phyloP scores from a whole-genome alignment of 2,888 invertebrate genomes.

The Drosophila fungiperda region DNA sequence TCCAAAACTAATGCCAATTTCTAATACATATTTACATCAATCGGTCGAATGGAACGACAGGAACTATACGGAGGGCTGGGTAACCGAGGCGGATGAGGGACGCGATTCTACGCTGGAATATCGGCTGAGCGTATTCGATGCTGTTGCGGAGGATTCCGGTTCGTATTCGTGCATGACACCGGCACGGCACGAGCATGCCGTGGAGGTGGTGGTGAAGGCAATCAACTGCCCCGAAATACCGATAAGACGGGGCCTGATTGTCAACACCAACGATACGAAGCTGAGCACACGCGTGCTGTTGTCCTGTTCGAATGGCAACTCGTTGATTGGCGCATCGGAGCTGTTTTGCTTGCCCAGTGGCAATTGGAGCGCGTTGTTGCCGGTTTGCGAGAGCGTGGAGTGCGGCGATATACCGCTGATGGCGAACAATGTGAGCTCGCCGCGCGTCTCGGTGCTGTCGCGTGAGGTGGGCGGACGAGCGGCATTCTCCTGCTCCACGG shows the following conservation, averaged over 20 bases:
- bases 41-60: conserved; percentile 80
- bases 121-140: conserved; percentile 92
- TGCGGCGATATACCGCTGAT: conserved; percentile 90
- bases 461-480: conserved; percentile 93
- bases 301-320: conserved; percentile 92
- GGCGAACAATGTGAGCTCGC: conserved; percentile 87
- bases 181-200: conserved; percentile 91
- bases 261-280: conserved; percentile 90
- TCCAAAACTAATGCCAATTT: neutral
- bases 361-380: conserved; percentile 93
- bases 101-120: conserved; percentile 92
- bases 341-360: conserved; percentile 92
- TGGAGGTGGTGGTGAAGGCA: conserved; percentile 92
- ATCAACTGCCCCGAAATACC: conserved; percentile 93
- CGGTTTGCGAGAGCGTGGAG: conserved; percentile 94
- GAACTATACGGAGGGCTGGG: conserved; percentile 93
- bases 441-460: conserved; percentile 90
- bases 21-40: neutral
- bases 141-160: conserved; percentile 93
- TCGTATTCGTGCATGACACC: conserved; percentile 94
- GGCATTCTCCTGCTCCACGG: conserved; percentile 91
- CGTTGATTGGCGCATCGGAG: conserved; percentile 91
- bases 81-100: conserved; percentile 89
- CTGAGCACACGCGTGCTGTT: conserved; percentile 91
- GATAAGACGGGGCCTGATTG: conserved; percentile 90